Conservation (phyloP, 1,140 invertebrate genomes). For the Notospermus geniculatus region DNA sequence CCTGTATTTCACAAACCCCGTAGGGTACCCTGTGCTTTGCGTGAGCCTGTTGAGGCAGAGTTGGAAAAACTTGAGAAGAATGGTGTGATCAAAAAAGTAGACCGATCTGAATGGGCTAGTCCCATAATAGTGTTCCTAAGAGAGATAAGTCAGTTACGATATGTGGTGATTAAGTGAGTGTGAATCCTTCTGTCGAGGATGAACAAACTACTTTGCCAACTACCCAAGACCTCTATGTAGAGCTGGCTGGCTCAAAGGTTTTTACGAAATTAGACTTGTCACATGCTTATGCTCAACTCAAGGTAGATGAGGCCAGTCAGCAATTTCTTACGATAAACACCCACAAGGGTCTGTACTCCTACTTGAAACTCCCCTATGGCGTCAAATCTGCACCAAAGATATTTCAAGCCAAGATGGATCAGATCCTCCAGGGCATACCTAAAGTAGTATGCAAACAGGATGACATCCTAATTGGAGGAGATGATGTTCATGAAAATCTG, state of each 20-base stretch:
- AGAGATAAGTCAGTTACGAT: constrained; percentile 26
- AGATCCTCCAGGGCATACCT: constrained; percentile 9
- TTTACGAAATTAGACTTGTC: constrained; percentile 27
- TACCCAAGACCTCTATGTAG: neutral
- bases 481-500: constrained; percentile 2
- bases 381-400: constrained; percentile 13
- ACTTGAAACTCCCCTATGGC: constrained; percentile 2
- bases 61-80: constrained; percentile 44
- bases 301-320: neutral
- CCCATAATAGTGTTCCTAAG: constrained; percentile 30
- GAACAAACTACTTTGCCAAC: constrained; percentile 2
- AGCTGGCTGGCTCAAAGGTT: neutral
- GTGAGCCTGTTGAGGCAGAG: constrained; percentile 46
- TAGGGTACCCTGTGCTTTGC: constrained; percentile 37
- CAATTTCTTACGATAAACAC: constrained; percentile 11
- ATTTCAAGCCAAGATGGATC: constrained; percentile 16
- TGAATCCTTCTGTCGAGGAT: constrained; percentile 27
- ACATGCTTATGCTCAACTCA: constrained; percentile 26
- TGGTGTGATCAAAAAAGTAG: constrained; percentile 50
- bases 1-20: constrained; percentile 24
- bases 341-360: constrained; percentile 12
- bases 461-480: constrained; percentile 22
- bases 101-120: constrained; percentile 39
- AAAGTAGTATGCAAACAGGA: constrained; percentile 18
- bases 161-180: constrained; percentile 36